These are phyloP conservation scores for Theonella swinhoei DNA, from an alignment of 37 sponge, comb jelly and placozoan species.

Conservation along the genomic window DNA sequence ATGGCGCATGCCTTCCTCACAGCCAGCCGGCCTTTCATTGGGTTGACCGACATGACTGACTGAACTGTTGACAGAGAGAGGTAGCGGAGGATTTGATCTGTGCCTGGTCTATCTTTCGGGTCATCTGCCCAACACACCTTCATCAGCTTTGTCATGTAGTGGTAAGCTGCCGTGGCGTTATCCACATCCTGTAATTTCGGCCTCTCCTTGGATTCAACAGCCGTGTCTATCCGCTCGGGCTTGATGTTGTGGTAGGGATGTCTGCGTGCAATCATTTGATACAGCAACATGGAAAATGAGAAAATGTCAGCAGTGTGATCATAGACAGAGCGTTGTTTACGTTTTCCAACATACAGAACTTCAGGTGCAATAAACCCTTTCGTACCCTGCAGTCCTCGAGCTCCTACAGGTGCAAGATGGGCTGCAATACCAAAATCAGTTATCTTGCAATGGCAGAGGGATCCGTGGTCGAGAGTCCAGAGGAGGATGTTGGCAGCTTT, in stretches of 20 bases:
- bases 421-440: conserved; percentile 88
- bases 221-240: conserved; percentile 53
- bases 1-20: conserved; percentile 58
- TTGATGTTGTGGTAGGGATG: conserved; percentile 69
- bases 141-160: conserved; percentile 78
- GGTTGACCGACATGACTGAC: conserved; percentile 64
- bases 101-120: conserved; percentile 59
- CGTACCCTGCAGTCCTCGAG: conserved; percentile 73
- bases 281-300: conserved; percentile 88
- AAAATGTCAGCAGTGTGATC: conserved; percentile 85
- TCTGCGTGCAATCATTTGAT: conserved; percentile 81
- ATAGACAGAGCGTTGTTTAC: conserved; percentile 69
- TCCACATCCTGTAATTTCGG: conserved; percentile 73
- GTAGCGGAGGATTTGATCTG: conserved; percentile 37
- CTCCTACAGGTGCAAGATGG: conserved; percentile 68
- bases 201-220: conserved; percentile 61
- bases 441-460: conserved; percentile 82
- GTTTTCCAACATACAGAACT: conserved; percentile 74
- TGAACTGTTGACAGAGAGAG: conserved; percentile 36
- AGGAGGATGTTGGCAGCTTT: conserved; percentile 92
- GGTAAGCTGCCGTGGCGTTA: conserved; percentile 46
- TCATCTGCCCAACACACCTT: conserved; percentile 81
- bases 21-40: conserved; percentile 57
- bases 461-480: conserved; percentile 80
- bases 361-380: conserved; percentile 94